Conservation (phyloP, 2,113 vertebrate genomes). For the Uria aalge region DNA sequence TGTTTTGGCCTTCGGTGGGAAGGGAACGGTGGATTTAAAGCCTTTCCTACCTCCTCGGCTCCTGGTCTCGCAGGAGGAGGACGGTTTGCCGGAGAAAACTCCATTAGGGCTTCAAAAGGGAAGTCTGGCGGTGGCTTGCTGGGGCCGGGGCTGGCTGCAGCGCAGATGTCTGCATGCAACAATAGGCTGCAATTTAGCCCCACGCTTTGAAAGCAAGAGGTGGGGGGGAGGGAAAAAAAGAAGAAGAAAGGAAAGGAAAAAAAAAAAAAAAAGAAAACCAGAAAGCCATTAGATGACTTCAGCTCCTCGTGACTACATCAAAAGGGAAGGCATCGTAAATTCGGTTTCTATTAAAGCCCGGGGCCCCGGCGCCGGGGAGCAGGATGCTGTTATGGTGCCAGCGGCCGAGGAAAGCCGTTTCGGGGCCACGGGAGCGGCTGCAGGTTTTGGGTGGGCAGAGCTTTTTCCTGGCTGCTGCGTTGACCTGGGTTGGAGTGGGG, state of each 20-base stretch:
- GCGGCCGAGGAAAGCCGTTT: accelerated
- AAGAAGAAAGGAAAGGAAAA: neutral
- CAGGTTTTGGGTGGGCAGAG: neutral
- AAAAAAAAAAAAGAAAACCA: neutral
- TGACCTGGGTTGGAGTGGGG: neutral
- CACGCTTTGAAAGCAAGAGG: neutral
- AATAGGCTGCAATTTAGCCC: neutral
- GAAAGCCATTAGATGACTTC: slow-evolving; percentile 33
- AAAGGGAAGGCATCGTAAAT: neutral
- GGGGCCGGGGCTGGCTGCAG: neutral
- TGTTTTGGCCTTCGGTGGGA: neutral
- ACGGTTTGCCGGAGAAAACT: neutral
- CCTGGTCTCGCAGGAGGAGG: accelerated
- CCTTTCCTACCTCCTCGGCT: neutral
- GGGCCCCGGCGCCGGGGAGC: neutral
- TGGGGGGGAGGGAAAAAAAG: neutral
- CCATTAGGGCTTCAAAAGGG: neutral
- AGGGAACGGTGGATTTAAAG: neutral
- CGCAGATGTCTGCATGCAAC: neutral
- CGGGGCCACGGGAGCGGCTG: neutral
- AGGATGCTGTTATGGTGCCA: neutral
- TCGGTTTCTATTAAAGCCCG: accelerated
- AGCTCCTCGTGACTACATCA: slow-evolving; percentile 5
- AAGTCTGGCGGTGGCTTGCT: neutral
- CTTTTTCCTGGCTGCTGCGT: accelerated